Evolutionary conservation across 2,113 vertebrate species (phyloP).

Genomic region (Castor canadensis): DNA sequence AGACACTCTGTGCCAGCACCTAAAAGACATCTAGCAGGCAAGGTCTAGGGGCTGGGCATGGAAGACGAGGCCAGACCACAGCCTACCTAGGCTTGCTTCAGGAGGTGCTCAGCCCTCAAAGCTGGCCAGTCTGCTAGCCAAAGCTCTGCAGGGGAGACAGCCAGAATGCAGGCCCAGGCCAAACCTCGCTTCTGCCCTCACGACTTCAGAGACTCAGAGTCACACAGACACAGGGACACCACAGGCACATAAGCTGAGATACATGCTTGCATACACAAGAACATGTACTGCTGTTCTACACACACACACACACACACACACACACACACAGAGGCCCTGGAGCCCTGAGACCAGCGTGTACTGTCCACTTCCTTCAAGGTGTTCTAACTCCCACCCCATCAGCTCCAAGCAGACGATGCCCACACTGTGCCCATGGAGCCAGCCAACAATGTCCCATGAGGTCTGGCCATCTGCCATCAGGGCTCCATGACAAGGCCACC

Average conservation of each 20-base stretch:
- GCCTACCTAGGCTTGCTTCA: neutral
- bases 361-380: neutral
- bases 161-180: neutral
- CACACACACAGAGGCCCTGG: too few relatives aligned
- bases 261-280: too few relatives aligned
- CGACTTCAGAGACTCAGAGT: too few relatives aligned
- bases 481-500: neutral
- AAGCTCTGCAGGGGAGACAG: neutral
- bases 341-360: too few relatives aligned
- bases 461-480: neutral
- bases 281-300: too few relatives aligned
- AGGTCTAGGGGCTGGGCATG: too few relatives aligned
- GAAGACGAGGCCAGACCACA: too few relatives aligned
- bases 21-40: neutral
- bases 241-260: too few relatives aligned
- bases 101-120: fast-evolving
- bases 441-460: fast-evolving
- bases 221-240: too few relatives aligned
- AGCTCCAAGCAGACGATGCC: neutral
- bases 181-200: neutral
- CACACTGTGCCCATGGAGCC: fast-evolving
- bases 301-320: neutral
- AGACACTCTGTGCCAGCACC: too few relatives aligned
- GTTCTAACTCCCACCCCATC: fast-evolving
- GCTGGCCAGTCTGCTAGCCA: neutral